Evolutionary conservation across 2,797 vertebrate genomes (phyloP).

Genomic region (Okamejei kenojei): DNA sequence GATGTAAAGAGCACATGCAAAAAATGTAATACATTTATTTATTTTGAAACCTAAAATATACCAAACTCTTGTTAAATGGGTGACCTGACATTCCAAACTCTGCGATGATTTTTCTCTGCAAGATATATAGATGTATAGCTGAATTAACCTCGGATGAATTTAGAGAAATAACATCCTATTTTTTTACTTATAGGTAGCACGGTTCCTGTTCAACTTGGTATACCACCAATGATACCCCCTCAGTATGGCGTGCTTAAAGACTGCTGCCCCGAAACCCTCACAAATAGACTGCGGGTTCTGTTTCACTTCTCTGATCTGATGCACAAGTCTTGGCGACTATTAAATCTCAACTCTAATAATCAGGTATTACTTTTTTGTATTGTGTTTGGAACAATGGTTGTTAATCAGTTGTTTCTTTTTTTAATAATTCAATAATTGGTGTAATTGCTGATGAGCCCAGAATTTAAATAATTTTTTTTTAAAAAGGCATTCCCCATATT

Average conservation of each 20-base stretch:
- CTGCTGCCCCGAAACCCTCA: slow-evolving; percentile 58
- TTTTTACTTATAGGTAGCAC: slow-evolving; percentile 49
- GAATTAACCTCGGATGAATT: not conserved
- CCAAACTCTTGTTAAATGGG: not conserved
- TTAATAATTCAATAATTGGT: too few relatives aligned
- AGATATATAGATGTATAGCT: not conserved
- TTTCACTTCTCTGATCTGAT: slow-evolving; percentile 74
- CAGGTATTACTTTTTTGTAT: slow-evolving; percentile 48
- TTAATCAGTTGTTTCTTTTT: too few relatives aligned
- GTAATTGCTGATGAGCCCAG: too few relatives aligned
- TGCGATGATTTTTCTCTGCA: too few relatives aligned
- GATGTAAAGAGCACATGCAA: not conserved
- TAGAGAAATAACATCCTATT: not conserved
- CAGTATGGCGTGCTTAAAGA: slow-evolving; percentile 70
- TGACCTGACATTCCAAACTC: not conserved
- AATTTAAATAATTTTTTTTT: too few relatives aligned
- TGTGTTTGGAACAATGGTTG: too few relatives aligned
- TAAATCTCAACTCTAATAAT: slow-evolving; percentile 61
- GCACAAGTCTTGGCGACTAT: slow-evolving; percentile 73
- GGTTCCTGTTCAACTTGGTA: slow-evolving; percentile 56
- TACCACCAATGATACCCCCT: slow-evolving; percentile 63
- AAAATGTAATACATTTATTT: not conserved
- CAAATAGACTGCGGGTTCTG: slow-evolving; percentile 63
- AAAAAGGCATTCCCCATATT: too few relatives aligned
- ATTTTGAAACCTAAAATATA: not conserved